Evolutionary conservation across 2,113 vertebrate genomes (phyloP), one percentile per base, ranked within the genome.

Genomic region (Pseudorhombus dupliciocellatus): DNA sequence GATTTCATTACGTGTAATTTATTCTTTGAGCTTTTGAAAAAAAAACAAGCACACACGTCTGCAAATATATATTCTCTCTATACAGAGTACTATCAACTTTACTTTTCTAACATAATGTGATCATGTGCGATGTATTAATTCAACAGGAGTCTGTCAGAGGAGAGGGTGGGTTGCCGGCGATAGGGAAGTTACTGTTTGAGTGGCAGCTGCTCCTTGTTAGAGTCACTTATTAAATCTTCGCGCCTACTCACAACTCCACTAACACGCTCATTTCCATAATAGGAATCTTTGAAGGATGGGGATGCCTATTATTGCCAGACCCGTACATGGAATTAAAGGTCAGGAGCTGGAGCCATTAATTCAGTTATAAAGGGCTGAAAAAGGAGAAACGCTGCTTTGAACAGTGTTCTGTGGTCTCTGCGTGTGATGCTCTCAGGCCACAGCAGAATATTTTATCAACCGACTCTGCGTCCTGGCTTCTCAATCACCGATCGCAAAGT

Each of bases 211-310:
- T 75, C 64, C 66, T 84, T 88, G 78, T 89, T 84, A 83, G 34
- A 77, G 64, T 66, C 78, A 58, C 52, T 81, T 87, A 83, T 85
- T 85, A 80, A 65, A 85, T 87, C 80, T 73, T 51, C 66, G 52
- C 58, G n/a, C 69, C 64, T 66, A 81, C 83, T 40, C 64, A 70
- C 34, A 69, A 59, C 40, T 51, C 70, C 71, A 67, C 62, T 77
- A 77, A 74, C 61, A 75, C 14, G 24, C 81, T 77, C 40, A 88
- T 91, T 89, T 86, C 55, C 87, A 87, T 91, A 82, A 77, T 60
- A 68, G 42, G 64, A 83, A 26, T 76, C 77, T 83, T 84, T 85
- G 76, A 77, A 66, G 68, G 66, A 58, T 77, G 61, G 61, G 16
- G 28, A 56, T 28, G 62, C 65, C 71, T 65, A 69, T 84, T 83